Percentiles rank a stretch among this genome's conserved stretches.
These are phyloP conservation scores for Octopus bimaculoides DNA, from an alignment of 1,140 invertebrate species.

Conservation along the genomic window DNA sequence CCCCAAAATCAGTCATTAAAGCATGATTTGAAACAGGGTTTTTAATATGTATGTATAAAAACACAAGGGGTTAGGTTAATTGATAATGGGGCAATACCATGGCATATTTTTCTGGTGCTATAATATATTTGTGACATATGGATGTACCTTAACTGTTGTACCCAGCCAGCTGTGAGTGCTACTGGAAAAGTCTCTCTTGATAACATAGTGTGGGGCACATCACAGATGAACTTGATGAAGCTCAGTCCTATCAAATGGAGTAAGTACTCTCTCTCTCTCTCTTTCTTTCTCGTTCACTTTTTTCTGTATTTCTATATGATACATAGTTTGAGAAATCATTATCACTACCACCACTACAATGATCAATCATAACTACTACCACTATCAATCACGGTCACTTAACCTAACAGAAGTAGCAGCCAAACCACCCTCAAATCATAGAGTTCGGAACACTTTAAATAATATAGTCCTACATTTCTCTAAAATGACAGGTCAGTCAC, in stretches of 20 bases:
- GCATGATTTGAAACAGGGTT: too few relatives aligned
- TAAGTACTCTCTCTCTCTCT: constrained; percentile 21
- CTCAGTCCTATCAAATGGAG: constrained; percentile 34
- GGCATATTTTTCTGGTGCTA: too few relatives aligned
- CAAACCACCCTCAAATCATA: neutral
- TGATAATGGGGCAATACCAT: too few relatives aligned
- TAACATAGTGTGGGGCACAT: constrained; percentile 31
- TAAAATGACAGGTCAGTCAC: neutral
- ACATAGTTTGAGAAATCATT: too few relatives aligned
- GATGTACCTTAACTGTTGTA: constrained; percentile 9
- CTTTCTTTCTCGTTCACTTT: neutral
- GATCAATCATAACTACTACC: too few relatives aligned
- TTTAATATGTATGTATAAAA: too few relatives aligned
- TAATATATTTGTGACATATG: too few relatives aligned
- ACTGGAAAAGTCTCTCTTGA: constrained; percentile 35
- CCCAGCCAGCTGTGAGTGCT: constrained; percentile 31
- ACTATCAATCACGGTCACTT: neutral
- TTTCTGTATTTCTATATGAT: neutral
- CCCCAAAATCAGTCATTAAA: too few relatives aligned
- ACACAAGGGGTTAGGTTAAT: too few relatives aligned
- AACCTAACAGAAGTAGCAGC: too few relatives aligned
- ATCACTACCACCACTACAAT: too few relatives aligned
- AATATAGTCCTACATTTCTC: neutral
- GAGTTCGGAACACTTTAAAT: neutral
- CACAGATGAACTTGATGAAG: constrained; percentile 32